Percentiles rank a stretch among this genome's conserved stretches.
Evolutionary conservation across 2,113 vertebrate genomes (phyloP).

Genomic region (Noctilio leporinus): DNA sequence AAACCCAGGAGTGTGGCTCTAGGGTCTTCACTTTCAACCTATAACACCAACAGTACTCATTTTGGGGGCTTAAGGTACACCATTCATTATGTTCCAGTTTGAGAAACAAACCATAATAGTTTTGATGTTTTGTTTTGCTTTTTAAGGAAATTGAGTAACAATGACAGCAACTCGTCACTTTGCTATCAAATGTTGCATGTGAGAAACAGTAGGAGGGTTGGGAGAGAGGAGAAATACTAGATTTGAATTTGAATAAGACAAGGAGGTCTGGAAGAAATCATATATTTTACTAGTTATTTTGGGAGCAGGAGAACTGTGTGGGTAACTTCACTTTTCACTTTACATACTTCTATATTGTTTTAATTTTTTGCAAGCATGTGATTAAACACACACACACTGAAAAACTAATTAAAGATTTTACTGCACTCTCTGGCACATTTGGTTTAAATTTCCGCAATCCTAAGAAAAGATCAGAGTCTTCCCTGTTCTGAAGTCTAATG

Average conservation of each 20-base stretch:
- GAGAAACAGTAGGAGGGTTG: not conserved
- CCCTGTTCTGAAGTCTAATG: not conserved
- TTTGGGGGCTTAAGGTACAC: not conserved
- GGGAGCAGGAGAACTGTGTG: not conserved
- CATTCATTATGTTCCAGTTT: not conserved
- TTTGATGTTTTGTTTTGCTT: not conserved
- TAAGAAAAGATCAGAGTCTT: not conserved
- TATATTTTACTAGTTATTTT: not conserved
- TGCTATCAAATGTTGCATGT: not conserved
- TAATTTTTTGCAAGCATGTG: not conserved
- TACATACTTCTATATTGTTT: not conserved
- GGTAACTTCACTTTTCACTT: slow-evolving; percentile 3
- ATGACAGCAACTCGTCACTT: not conserved
- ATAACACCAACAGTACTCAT: not conserved
- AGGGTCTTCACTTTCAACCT: not conserved
- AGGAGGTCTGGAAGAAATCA: not conserved
- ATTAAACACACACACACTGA: not conserved
- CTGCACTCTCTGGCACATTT: not conserved
- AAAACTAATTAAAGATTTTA: not conserved
- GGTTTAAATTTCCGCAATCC: not conserved
- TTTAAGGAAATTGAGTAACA: not conserved
- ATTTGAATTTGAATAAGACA: not conserved
- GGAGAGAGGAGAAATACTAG: not conserved
- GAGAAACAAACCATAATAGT: not conserved
- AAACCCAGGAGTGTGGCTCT: not conserved